phyloP scores from a whole-genome alignment of 2,888 invertebrate species.

The Hyppa rectilinea region DNA sequence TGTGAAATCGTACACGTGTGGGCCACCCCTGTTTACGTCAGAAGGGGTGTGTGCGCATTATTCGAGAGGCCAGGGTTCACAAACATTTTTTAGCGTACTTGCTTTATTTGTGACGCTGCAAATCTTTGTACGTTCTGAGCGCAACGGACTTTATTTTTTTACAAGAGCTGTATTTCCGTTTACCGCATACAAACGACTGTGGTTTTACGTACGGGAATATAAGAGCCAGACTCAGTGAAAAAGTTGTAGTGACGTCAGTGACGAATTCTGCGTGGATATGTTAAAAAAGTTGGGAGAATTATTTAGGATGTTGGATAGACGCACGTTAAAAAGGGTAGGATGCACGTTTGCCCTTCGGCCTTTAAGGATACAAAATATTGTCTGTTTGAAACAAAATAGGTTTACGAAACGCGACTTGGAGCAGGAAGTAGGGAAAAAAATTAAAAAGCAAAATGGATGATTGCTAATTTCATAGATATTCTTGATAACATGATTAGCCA shows the following conservation, averaged over 20 bases:
- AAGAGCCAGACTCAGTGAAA: not conserved
- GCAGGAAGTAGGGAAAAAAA: not conserved
- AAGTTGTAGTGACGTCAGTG: not conserved
- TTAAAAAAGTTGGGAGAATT: not conserved
- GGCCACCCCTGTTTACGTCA: constrained; percentile 58
- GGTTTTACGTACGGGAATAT: not conserved
- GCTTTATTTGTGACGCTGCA: constrained; percentile 13
- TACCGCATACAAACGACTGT: constrained; percentile 9
- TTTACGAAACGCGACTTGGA: not conserved
- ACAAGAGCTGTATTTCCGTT: constrained; percentile 12
- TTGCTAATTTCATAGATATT: not conserved
- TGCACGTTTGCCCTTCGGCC: not conserved
- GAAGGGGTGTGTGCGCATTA: constrained; percentile 49
- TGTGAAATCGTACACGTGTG: constrained; percentile 72
- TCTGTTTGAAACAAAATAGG: not conserved
- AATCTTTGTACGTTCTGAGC: constrained; percentile 17
- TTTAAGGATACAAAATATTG: not conserved
- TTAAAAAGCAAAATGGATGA: not conserved
- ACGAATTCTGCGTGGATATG: not conserved
- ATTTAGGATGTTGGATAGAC: not conserved
- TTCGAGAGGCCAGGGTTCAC: constrained; percentile 18
- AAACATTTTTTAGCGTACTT: constrained; percentile 31
- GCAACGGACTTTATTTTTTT: constrained; percentile 15
- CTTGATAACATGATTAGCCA: too few species aligned
- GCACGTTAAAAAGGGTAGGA: not conserved